Evolutionary conservation across 2,888 invertebrate genomes (phyloP).

Genomic region (Oeneis ivallda): DNA sequence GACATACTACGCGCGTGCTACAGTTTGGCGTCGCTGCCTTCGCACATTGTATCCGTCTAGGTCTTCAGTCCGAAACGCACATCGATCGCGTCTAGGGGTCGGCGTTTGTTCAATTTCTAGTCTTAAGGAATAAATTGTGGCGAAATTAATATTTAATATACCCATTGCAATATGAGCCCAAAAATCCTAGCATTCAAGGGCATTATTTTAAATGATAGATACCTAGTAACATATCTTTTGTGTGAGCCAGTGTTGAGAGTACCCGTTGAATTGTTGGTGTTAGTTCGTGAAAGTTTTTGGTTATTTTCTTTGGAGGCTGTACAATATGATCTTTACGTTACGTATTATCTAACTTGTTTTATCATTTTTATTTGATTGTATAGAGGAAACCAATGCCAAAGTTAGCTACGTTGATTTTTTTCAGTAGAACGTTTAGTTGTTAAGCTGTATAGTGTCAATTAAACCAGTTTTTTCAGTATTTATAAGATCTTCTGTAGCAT

Average conservation of each 20-base stretch:
- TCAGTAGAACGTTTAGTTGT: constrained; percentile 65
- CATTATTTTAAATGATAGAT: constrained; percentile 67
- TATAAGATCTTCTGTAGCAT: constrained; percentile 75
- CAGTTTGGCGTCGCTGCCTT: background rate
- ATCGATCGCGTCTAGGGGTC: constrained; percentile 45
- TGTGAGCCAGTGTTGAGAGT: constrained; percentile 63
- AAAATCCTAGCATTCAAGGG: constrained; percentile 66
- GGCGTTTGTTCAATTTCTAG: constrained; percentile 72
- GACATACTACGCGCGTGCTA: background rate
- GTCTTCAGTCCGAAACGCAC: constrained; percentile 25
- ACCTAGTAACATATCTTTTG: constrained; percentile 73
- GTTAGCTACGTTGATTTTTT: constrained; percentile 79
- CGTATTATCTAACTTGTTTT: constrained; percentile 72
- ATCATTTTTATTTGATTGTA: constrained; percentile 75
- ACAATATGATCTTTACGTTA: constrained; percentile 61
- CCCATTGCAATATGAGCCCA: constrained; percentile 73
- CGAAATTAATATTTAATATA: constrained; percentile 51
- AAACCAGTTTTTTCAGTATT: constrained; percentile 75
- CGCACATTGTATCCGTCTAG: background rate
- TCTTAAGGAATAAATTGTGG: constrained; percentile 71
- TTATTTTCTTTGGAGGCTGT: constrained; percentile 60
- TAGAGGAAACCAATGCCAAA: constrained; percentile 81
- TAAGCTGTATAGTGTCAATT: constrained; percentile 81
- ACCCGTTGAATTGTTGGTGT: constrained; percentile 74
- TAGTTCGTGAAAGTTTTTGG: constrained; percentile 60